Conservation (phyloP, 2,888 invertebrate genomes). For the Acholoe squamosa region DNA sequence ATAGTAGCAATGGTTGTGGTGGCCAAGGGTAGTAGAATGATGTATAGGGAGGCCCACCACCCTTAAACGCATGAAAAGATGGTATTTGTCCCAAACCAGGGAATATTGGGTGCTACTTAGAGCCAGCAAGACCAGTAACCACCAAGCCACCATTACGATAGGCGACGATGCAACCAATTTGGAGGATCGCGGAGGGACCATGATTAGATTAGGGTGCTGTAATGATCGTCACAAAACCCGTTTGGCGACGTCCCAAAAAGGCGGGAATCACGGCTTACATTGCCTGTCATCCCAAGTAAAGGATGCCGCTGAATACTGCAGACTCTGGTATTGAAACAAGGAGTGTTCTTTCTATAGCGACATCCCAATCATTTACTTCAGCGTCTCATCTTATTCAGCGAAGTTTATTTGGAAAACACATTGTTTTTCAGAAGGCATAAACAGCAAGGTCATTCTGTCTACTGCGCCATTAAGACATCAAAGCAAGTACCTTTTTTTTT, state of each 20-base stretch:
- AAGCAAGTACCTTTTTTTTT: background rate
- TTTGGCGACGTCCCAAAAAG: constrained; percentile 8
- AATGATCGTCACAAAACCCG: constrained; percentile 41
- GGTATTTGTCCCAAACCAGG: constrained; percentile 34
- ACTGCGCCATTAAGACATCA: background rate
- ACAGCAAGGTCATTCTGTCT: background rate
- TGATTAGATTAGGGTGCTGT: constrained; percentile 43
- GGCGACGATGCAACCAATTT: constrained; percentile 47
- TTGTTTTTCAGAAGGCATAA: background rate
- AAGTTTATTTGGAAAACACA: background rate
- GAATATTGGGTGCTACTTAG: constrained; percentile 44
- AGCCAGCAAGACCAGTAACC: background rate
- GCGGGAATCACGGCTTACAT: constrained; percentile 31
- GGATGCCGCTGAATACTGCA: background rate
- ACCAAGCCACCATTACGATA: background rate
- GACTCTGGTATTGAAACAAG: background rate
- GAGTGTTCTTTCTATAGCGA: background rate
- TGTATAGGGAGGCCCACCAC: background rate
- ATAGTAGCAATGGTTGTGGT: background rate
- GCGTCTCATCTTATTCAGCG: background rate
- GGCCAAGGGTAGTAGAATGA: background rate
- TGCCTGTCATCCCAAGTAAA: background rate
- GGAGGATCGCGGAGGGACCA: background rate
- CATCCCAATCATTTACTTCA: background rate
- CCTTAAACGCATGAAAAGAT: constrained; percentile 5